Conservation (phyloP, 2,113 vertebrate species). For the Oncorhynchus masou region DNA sequence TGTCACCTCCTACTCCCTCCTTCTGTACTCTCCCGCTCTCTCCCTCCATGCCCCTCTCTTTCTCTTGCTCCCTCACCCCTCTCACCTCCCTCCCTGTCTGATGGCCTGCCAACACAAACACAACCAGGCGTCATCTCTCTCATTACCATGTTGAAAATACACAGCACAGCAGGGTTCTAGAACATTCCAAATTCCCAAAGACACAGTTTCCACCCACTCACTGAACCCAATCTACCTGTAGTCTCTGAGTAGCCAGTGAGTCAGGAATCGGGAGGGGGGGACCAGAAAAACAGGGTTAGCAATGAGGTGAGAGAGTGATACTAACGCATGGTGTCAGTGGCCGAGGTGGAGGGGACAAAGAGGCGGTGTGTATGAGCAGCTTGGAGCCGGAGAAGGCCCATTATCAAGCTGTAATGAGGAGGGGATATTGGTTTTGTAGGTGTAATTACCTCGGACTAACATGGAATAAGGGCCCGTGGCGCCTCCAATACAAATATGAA, state of each 20-base stretch:
- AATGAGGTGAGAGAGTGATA: slow-evolving; percentile 58
- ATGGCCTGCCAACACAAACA: slow-evolving; percentile 10
- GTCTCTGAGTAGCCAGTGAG: not conserved
- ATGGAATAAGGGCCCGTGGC: slow-evolving; percentile 62
- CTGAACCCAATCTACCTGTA: slow-evolving; percentile 1
- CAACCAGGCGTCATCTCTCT: slow-evolving; percentile 8
- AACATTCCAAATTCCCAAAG: not conserved
- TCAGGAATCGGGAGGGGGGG: not conserved
- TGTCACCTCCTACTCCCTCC: not conserved
- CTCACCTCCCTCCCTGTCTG: not conserved
- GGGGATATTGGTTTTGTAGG: slow-evolving; percentile 72
- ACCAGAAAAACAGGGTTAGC: slow-evolving; percentile 57
- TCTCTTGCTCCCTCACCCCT: too few relatives aligned
- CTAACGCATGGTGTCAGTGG: slow-evolving; percentile 68
- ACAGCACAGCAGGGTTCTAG: not conserved
- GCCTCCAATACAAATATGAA: slow-evolving; percentile 70
- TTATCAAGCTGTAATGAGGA: slow-evolving; percentile 68
- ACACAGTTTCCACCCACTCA: not conserved
- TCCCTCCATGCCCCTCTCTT: too few relatives aligned
- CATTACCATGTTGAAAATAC: not conserved
- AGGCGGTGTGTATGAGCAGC: slow-evolving; percentile 27
- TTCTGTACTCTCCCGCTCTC: not conserved
- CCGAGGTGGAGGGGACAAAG: slow-evolving; percentile 58
- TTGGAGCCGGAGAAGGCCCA: slow-evolving; percentile 47
- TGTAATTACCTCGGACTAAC: slow-evolving; percentile 71